A percentile compares a stretch with the other conserved stretches of the same genome.
Conservation (phyloP, 2,113 vertebrate species). For the Microcebus jonahi region DNA sequence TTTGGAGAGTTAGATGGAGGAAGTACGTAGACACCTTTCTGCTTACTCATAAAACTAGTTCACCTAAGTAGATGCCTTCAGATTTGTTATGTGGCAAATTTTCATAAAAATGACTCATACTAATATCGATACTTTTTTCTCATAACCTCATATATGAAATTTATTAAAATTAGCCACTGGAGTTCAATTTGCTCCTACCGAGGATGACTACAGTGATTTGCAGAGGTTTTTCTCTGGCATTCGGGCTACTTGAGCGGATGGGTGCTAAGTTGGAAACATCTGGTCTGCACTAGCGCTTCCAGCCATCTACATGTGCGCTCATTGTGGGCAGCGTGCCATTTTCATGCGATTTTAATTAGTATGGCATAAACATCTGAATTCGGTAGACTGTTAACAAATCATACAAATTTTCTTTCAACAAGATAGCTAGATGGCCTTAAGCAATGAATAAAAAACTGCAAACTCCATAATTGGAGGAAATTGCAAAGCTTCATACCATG, state of each 20-base stretch:
- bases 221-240: slow-evolving; percentile 16
- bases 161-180: background rate
- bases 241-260: background rate
- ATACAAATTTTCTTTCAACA: slow-evolving; percentile 73
- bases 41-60: background rate
- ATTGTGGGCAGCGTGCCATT: slow-evolving; percentile 40
- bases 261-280: slow-evolving; percentile 61
- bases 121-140: background rate
- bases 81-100: background rate
- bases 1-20: background rate
- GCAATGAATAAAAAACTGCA: slow-evolving; percentile 50
- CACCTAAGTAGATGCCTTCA: background rate
- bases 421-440: slow-evolving; percentile 56
- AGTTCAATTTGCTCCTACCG: background rate
- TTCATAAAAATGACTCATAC: background rate
- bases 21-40: background rate
- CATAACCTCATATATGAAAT: background rate
- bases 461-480: slow-evolving; percentile 40
- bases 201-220: background rate
- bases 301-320: slow-evolving; percentile 18
- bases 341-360: slow-evolving; percentile 59
- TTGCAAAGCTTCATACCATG: slow-evolving; percentile 5
- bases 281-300: background rate
- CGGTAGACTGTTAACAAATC: slow-evolving; percentile 75
- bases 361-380: slow-evolving; percentile 55